Percentiles rank a stretch among this genome's conserved stretches.
Evolutionary conservation across 2,113 vertebrate genomes (phyloP).

Genomic region (Pangasianodon hypophthalmus): DNA sequence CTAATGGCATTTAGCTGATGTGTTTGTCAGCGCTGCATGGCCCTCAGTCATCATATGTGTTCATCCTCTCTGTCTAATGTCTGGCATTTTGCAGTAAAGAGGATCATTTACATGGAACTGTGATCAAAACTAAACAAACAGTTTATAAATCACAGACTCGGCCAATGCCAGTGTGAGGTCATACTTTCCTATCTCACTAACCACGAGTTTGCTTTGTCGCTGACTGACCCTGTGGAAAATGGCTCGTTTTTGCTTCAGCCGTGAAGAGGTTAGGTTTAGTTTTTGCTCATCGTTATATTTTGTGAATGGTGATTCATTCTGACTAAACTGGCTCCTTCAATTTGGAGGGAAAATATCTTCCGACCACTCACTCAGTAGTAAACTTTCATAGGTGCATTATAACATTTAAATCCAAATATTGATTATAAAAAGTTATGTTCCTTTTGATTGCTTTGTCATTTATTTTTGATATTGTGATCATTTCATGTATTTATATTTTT

Average conservation of each 20-base stretch:
- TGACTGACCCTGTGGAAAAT: conserved; percentile 21
- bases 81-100: conserved; percentile 17
- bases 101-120: conserved; percentile 15
- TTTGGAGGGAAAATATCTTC: conserved; percentile 19
- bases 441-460: neutral
- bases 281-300: conserved; percentile 34
- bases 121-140: conserved; percentile 23
- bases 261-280: conserved; percentile 22
- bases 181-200: conserved; percentile 35
- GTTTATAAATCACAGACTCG: conserved; percentile 26
- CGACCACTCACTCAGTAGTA: neutral
- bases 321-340: neutral
- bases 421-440: neutral
- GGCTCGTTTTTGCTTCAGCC: conserved; percentile 15
- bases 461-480: neutral
- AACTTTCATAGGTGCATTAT: neutral
- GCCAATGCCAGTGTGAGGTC: neutral
- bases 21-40: neutral
- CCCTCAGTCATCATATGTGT: neutral
- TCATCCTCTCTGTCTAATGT: neutral
- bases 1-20: neutral
- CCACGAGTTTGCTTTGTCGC: conserved; percentile 23
- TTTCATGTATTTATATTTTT: neutral
- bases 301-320: neutral
- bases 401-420: neutral